Evolutionary conservation across 2,797 vertebrate species (phyloP).

Genomic region (Acanthornis magna): DNA sequence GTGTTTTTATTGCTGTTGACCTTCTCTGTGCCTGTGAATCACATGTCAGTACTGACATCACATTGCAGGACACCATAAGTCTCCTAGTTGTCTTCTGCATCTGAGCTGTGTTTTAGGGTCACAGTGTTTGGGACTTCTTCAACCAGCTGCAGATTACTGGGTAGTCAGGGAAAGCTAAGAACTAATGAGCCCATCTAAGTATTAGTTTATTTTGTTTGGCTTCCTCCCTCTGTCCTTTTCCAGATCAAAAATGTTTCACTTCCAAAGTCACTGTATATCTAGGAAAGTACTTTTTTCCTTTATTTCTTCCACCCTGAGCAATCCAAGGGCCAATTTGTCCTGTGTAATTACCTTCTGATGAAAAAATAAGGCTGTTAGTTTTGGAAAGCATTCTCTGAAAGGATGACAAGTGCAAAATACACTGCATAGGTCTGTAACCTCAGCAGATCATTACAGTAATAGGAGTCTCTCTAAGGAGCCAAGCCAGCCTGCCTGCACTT

Average conservation of each 20-base stretch:
- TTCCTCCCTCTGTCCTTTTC: neutral
- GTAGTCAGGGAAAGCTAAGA: conserved; percentile 67
- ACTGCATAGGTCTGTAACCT: neutral
- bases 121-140: conserved; percentile 73
- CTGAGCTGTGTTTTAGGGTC: conserved; percentile 73
- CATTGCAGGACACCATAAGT: conserved; percentile 72
- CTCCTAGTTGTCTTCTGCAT: conserved; percentile 54
- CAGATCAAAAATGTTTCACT: neutral
- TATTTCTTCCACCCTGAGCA: neutral
- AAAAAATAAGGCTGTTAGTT: neutral
- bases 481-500: neutral
- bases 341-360: neutral
- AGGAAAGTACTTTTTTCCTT: neutral
- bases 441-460: neutral
- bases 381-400: neutral
- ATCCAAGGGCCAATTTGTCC: neutral
- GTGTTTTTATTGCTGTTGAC: conserved; percentile 74
- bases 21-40: conserved; percentile 69
- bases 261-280: neutral
- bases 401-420: neutral
- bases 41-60: conserved; percentile 68
- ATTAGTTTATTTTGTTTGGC: neutral
- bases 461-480: neutral
- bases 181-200: neutral
- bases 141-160: conserved; percentile 65